Base-by-base conservation (phyloP, 2,888 invertebrate genomes). In the Lycocerus yunnanus region DNA sequence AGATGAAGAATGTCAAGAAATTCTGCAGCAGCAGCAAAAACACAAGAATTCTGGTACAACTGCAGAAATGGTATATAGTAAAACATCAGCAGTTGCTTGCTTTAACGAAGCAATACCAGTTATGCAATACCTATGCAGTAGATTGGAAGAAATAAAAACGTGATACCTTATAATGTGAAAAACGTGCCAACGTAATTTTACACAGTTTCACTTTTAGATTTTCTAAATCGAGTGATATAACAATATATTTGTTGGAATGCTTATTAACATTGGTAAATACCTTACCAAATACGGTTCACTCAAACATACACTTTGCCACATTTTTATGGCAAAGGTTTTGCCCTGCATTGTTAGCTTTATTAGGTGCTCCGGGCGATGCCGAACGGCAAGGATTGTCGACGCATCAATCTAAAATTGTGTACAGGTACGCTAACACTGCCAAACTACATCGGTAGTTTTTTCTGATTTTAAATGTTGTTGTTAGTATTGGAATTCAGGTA, bases 251-350 rank as follows among this genome's bases (percentile, higher is more conserved):
- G 73, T 88, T 97, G 73, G 97, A 97, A 85, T 97, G 97, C 84
- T 90, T 97, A 71, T 89, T 96, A 76, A 95, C 96, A 0, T 88
- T 97, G 74, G 93, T 96, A 82, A 93, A 94, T 10, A 95, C 95
- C 68, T 87, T 96, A 68, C 95, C 95, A 0, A 93, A 94, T 81
- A 92, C 94, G 80, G 95, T 95, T 9, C 94, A 94, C 82, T 92
- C 93, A 2, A 95, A 95, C 87, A 91, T 92, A 0, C 95, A 96
- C 86, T 96, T 96, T 84, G 95, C 95, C 1, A 94, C 95, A 3
- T 95, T 96, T 83, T 89, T 96, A 10, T 96, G 97, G 97, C 96
- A 97, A 86, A 94, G 96, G 82, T 94, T 97, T 83, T 97, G 97
- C 82, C 97, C 97, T 0, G 93, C 95, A 0, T 88, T 97, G 78